A percentile compares a stretch with the other conserved stretches of the same genome.
Conservation (phyloP, 2,888 invertebrate species). For the Morinoia aosen region DNA sequence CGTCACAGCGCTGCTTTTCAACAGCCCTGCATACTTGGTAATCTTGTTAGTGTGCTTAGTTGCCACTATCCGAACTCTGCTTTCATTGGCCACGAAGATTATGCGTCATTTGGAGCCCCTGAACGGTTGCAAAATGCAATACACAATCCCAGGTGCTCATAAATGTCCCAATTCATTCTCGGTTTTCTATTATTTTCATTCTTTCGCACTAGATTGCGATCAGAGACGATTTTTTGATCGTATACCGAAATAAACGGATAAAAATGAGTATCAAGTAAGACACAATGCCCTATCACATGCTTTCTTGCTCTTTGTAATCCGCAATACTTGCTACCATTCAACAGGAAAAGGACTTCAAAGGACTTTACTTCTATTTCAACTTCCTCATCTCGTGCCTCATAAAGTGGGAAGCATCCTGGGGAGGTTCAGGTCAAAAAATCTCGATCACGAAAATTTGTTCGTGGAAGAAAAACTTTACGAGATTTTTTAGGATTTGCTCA, state of each 20-base stretch:
- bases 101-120: too few relatives aligned
- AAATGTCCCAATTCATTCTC: too few relatives aligned
- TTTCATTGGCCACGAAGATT: too few relatives aligned
- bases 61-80: too few relatives aligned
- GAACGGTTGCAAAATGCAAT: too few relatives aligned
- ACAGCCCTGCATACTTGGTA: too few relatives aligned
- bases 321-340: too few relatives aligned
- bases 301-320: too few relatives aligned
- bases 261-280: background rate
- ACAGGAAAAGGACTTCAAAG: background rate
- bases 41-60: too few relatives aligned
- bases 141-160: too few relatives aligned
- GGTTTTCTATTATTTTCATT: background rate
- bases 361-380: background rate
- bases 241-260: background rate
- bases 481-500: constrained; percentile 21
- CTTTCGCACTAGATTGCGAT: background rate
- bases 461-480: background rate
- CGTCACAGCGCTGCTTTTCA: too few relatives aligned
- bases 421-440: background rate
- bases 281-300: too few relatives aligned
- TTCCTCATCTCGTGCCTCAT: background rate
- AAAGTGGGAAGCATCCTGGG: background rate
- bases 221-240: background rate
- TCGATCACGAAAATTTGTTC: constrained; percentile 12